Conservation (phyloP, 1,140 invertebrate genomes). For the Capitella teleta region DNA sequence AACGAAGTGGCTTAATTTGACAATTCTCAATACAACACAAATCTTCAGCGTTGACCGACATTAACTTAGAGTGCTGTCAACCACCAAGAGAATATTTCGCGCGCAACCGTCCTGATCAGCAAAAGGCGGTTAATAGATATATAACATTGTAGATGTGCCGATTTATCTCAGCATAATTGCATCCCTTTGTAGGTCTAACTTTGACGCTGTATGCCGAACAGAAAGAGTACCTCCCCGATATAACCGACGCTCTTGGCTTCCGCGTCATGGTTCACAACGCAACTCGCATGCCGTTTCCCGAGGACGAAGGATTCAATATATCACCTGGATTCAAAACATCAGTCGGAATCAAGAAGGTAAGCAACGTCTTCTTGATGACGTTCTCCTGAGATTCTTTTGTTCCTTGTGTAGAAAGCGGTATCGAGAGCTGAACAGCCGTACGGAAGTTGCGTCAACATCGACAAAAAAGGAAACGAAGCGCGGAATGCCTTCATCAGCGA, state of each 20-base stretch:
- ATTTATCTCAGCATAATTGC: no score
- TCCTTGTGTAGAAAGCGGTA: not conserved
- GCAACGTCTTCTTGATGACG: not conserved
- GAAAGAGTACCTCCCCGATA: conserved; percentile 27
- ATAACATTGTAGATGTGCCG: no score
- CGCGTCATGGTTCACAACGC: conserved; percentile 12
- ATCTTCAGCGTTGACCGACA: no score
- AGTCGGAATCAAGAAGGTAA: conserved; percentile 13
- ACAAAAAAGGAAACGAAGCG: not conserved
- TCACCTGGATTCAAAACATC: conserved; percentile 19
- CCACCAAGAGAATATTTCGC: no score
- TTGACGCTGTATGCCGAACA: conserved; percentile 35
- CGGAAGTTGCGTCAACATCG: not conserved
- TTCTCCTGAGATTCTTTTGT: not conserved
- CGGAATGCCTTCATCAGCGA: not conserved
- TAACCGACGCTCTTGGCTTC: conserved; percentile 12
- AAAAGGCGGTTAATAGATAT: no score
- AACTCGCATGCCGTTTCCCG: conserved; percentile 19
- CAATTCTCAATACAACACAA: no score
- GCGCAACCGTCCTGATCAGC: no score
- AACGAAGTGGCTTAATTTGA: no score
- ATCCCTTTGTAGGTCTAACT: conserved; percentile 28
- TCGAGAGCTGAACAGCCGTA: not conserved
- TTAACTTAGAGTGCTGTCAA: no score
- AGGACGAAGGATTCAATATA: conserved; percentile 22